These are phyloP conservation scores for Pelochelys cantorii DNA, from an alignment of 2,797 vertebrate genomes.

Conservation along the genomic window DNA sequence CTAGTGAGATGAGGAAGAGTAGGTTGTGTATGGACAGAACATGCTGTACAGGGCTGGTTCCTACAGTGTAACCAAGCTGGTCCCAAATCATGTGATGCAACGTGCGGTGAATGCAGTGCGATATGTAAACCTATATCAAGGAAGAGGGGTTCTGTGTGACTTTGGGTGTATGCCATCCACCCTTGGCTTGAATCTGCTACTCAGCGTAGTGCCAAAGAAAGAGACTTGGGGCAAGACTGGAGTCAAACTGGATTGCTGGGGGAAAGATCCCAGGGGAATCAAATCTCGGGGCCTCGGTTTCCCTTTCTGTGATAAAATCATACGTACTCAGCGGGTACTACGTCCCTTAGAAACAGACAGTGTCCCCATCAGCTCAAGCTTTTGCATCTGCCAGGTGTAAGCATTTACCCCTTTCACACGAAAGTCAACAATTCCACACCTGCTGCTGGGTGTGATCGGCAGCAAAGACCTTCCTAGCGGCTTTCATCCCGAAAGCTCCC, in stretches of 20 bases:
- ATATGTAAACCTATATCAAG: no score
- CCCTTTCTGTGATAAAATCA: neutral
- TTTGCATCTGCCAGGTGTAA: neutral
- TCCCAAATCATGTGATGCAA: no score
- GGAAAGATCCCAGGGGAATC: no score
- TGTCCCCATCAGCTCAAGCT: neutral
- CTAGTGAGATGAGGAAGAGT: neutral
- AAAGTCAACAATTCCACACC: neutral
- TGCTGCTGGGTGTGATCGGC: neutral
- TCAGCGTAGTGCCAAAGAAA: no score
- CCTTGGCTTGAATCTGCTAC: no score
- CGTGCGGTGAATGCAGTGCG: no score
- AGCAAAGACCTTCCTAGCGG: neutral
- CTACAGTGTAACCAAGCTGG: neutral
- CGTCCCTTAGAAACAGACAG: neutral
- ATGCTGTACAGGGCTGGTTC: neutral
- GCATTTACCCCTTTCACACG: neutral
- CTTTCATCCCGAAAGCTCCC: neutral
- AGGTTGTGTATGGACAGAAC: neutral
- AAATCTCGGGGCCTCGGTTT: neutral
- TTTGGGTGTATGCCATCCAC: no score
- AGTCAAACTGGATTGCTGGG: no score
- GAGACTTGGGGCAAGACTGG: no score
- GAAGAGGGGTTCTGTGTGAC: no score
- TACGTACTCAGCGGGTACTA: neutral